These are phyloP conservation scores for Grammomys dolichurus DNA, from an alignment of 2,113 vertebrate species.

Conservation along the genomic window DNA sequence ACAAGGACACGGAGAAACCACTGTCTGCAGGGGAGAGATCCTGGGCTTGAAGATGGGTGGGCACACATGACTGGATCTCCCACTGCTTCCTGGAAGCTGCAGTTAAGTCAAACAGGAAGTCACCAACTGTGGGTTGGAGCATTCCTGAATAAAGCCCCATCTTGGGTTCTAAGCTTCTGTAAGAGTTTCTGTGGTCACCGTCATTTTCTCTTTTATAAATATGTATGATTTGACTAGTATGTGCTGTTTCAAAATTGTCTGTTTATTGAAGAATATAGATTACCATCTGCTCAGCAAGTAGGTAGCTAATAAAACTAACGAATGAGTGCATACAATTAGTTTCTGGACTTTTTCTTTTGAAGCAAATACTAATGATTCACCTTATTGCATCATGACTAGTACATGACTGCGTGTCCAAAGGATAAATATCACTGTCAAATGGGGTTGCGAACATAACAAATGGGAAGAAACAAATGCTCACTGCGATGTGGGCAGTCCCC, in stretches of 20 bases:
- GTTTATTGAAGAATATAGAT: constrained; percentile 49
- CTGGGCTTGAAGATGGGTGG: constrained; percentile 32
- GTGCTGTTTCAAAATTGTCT: constrained; percentile 58
- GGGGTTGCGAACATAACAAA: neutral
- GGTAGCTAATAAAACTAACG: constrained; percentile 56
- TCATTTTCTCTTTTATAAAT: constrained; percentile 5
- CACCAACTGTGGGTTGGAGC: neutral
- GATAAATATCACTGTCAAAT: constrained; percentile 41
- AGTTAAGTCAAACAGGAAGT: constrained; percentile 60
- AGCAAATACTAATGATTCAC: constrained; percentile 54
- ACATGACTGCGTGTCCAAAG: neutral
- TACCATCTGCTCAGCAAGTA: constrained; percentile 52
- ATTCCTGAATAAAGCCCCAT: constrained; percentile 1
- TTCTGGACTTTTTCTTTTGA: constrained; percentile 60
- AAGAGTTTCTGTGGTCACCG: constrained; percentile 10
- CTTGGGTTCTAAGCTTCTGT: neutral
- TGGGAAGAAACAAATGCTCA: neutral
- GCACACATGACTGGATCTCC: neutral
- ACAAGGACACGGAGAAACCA: neutral
- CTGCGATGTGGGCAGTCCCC: neutral
- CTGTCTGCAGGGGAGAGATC: neutral
- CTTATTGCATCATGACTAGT: neutral
- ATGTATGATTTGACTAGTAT: constrained; percentile 12
- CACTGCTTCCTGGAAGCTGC: constrained; percentile 24
- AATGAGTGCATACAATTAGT: constrained; percentile 47